Percentiles rank a stretch among this genome's conserved stretches.
Evolutionary conservation across 64 coral and sea anemone genomes (phyloP).

Genomic region (Actinia equina): DNA sequence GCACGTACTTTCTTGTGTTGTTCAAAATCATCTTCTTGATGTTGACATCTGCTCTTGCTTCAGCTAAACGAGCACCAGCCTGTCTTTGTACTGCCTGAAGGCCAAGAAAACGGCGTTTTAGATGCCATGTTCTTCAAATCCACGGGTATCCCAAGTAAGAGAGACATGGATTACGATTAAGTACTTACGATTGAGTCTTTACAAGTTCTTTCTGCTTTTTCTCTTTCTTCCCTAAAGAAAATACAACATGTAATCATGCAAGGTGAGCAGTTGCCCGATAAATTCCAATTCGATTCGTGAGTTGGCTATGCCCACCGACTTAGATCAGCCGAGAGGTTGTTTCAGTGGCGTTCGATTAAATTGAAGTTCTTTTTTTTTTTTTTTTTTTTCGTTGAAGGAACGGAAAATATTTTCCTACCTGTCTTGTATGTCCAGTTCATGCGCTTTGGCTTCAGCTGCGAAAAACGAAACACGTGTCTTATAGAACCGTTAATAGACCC

Average conservation of each 20-base stretch:
- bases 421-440: conserved; percentile 75
- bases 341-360: too few species aligned
- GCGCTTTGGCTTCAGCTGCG: conserved; percentile 74
- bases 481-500: too few species aligned
- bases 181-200: conserved; percentile 5
- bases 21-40: conserved; percentile 73
- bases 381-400: too few species aligned
- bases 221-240: conserved; percentile 14
- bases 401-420: conserved; percentile 21
- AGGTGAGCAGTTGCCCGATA: not conserved
- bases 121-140: too few species aligned
- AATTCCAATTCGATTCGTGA: too few species aligned
- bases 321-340: too few species aligned
- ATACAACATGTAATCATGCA: not conserved
- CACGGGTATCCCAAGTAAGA: not conserved
- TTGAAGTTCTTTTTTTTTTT: too few species aligned
- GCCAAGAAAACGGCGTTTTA: not conserved
- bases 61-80: conserved; percentile 40
- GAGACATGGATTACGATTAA: not conserved
- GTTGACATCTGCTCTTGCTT: conserved; percentile 57
- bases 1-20: conserved; percentile 73
- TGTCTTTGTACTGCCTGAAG: conserved; percentile 54
- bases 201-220: conserved; percentile 1
- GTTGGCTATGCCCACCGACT: too few species aligned
- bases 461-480: not conserved